Base-by-base conservation (phyloP, 1,140 invertebrate species). In the Drosophila littoralis region DNA sequence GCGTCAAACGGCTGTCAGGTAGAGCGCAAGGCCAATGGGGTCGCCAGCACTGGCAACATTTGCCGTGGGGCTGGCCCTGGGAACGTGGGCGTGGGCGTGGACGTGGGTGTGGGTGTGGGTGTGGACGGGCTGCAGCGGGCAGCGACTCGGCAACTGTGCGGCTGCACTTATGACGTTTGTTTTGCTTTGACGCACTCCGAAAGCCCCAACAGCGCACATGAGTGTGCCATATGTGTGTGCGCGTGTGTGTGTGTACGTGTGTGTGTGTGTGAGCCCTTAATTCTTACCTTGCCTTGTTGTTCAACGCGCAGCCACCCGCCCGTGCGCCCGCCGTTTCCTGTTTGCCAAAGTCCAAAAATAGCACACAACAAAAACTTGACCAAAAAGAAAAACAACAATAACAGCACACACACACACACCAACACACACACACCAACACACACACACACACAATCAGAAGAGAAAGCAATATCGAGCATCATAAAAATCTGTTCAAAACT, bases 1-100 rank as follows among this genome's bases (percentile, higher is more conserved):
- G 10, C 72, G 35, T 80, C 74, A 84, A 84, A 80, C 71, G 70
- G 74, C 85, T 84, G 72, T 85, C 81, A 84, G 81, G 81, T 84
- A 71, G 74, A 51, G 60, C 65, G 55, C 38, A 85, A 85, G 81
- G 81, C 77, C 77, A 85, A 33, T 43, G 57, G 67, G 67, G 22
- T 58, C 17, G 46, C 17, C 22, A 28, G 10, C 45, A 28, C 17
- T 28, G 46, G 46, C 22, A 32, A 46, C 51, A 55, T 12, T 36
- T 45, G 15, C 6, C n/a, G 13, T 51, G 10, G 9, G 40, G 33
- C 5, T 9, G 42, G 33, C 15, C 42, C 13, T 7, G 42, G 40
- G 32, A n/a, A n/a, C 0, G 7, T 7, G 35, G 48, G 45, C 42
- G 28, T 28, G 10, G 5, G 4, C 6, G 9, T 7, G 38, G 6